Base-by-base conservation (phyloP, 2,888 invertebrate genomes). In the Leptura quadrifasciata region DNA sequence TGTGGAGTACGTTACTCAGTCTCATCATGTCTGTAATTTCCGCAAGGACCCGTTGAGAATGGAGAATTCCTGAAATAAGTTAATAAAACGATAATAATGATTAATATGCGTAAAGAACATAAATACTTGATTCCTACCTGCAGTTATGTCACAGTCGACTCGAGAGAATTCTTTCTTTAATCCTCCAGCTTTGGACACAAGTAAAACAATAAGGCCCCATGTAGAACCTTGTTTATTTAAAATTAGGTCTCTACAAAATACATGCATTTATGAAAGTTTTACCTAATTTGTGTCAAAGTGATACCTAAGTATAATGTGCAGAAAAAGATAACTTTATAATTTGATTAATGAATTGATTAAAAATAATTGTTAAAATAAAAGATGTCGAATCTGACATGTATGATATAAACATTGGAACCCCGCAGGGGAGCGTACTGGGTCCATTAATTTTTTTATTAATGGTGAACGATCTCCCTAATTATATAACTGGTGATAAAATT, bases 1-100 rank as follows among this genome's bases (percentile, higher is more conserved):
- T 87, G 89, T 98, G 98, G 27, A 98, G 95, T 79, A 97, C 90
- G 87, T 96, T 95, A 15, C 97, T 96, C 0, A 96, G 97, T 70
- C 97, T 93, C 78, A 98, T 96, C 96, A 98, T 97, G 91, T 98
- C 98, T 0, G 96, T 96, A 27, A 98, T 95, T 89, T 98, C 98
- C 0, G 98, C 98, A 63, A 98, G 89, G 1, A 94, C 95, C 78
- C 96, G 91, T 89, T 97, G 97, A 80, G 95, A 95, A 86, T 96
- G 95, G 27, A 96, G 89, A 1, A 97, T 95, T 54, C 88, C 88
- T 88, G 73, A 31, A 82, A 80, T n/a, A n/a, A n/a, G n/a, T n/a
- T n/a, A n/a, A n/a, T n/a, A n/a, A n/a, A n/a, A n/a, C n/a, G n/a
- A n/a, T n/a, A n/a, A 64, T 67, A 10, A 12, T 35, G 27, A n/a